These are phyloP conservation scores for Heliangelus exortis DNA, from an alignment of 2,797 vertebrate genomes.

Conservation along the genomic window DNA sequence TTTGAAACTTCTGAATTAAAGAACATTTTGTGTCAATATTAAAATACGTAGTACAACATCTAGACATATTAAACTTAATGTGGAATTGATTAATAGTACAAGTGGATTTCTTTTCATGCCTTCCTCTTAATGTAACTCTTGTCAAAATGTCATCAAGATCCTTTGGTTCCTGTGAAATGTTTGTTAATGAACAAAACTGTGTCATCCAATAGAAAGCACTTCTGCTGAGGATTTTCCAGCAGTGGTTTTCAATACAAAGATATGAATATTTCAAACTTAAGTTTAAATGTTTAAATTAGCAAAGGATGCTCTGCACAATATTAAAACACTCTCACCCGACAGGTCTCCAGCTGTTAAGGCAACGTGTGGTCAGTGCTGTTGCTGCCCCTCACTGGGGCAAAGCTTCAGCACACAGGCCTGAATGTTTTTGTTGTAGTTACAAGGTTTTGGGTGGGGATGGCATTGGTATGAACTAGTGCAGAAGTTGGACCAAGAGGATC, in stretches of 20 bases:
- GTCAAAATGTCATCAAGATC: neutral
- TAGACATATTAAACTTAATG: neutral
- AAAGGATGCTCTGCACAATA: neutral
- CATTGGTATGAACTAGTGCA: neutral
- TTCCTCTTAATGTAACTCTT: neutral
- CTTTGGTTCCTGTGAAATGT: neutral
- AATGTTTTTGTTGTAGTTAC: neutral
- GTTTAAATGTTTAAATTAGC: neutral
- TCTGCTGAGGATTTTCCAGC: neutral
- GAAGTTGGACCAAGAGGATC: neutral
- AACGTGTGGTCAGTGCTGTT: neutral
- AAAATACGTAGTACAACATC: neutral
- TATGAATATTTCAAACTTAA: neutral
- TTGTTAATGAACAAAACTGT: neutral
- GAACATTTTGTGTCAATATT: neutral
- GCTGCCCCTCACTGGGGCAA: neutral
- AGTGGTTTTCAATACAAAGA: neutral
- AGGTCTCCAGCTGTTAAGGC: neutral
- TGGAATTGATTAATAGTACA: neutral
- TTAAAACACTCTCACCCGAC: rapidly evolving
- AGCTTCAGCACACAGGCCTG: rapidly evolving
- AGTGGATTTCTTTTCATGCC: neutral
- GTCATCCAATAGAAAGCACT: neutral
- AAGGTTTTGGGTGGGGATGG: neutral
- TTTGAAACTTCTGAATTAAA: neutral